Percentiles rank a stretch among this genome's conserved stretches.
Evolutionary conservation across 2,797 vertebrate genomes (phyloP).

Genomic region (Microtus agrestis): DNA sequence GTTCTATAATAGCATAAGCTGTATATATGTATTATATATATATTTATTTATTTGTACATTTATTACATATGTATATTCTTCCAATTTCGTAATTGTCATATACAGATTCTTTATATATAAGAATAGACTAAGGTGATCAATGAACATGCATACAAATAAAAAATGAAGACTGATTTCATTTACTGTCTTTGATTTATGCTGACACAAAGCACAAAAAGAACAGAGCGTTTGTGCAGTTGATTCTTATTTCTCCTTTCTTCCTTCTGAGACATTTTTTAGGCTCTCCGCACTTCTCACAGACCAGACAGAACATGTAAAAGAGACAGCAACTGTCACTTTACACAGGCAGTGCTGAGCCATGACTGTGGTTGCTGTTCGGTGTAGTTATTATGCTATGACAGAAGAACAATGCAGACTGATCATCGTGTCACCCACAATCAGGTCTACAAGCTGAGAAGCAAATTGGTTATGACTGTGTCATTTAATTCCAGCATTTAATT

Average conservation of each 20-base stretch:
- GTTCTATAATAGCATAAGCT: neutral
- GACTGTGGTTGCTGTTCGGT: slow-evolving; percentile 19
- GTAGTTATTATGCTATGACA: neutral
- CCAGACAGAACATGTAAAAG: neutral
- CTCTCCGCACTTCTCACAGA: slow-evolving; percentile 6
- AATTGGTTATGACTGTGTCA: neutral
- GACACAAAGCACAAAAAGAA: neutral
- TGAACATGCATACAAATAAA: neutral
- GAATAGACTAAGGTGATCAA: neutral
- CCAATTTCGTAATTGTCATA: neutral
- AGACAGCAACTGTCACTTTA: slow-evolving; percentile 24
- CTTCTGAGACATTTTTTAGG: slow-evolving; percentile 6
- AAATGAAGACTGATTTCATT: neutral
- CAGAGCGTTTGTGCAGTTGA: neutral
- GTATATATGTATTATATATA: neutral
- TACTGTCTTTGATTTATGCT: neutral
- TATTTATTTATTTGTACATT: neutral
- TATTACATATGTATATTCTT: neutral
- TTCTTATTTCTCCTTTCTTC: neutral
- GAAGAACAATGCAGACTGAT: slow-evolving; percentile 49
- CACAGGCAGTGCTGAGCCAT: neutral
- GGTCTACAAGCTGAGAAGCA: neutral
- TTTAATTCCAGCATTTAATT: slow-evolving; percentile 24
- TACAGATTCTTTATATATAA: neutral
- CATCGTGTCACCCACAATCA: neutral